These are phyloP conservation scores for Proteles cristata DNA, from an alignment of 2,113 vertebrate genomes.

Conservation along the genomic window DNA sequence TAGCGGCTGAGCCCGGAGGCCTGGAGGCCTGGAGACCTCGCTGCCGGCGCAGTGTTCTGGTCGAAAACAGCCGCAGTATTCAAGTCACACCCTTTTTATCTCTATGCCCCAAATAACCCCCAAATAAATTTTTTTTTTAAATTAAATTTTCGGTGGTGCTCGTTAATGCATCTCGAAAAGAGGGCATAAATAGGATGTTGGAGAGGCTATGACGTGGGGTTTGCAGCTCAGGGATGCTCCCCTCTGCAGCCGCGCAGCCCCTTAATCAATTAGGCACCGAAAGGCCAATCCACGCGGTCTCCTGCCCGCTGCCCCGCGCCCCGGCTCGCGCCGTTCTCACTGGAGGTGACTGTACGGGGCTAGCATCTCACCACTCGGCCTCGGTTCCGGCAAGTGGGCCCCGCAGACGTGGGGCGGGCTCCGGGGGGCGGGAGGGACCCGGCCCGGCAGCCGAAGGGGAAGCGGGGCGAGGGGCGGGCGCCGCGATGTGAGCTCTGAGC, in stretches of 20 bases:
- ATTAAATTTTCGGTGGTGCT: conserved; percentile 1
- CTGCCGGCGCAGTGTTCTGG: neutral
- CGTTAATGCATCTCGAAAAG: neutral
- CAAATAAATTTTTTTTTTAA: neutral
- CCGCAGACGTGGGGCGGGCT: neutral
- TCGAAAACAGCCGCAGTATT: conserved; percentile 30
- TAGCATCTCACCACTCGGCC: neutral
- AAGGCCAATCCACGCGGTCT: neutral
- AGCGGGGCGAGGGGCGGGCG: neutral
- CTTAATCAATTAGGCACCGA: conserved; percentile 41
- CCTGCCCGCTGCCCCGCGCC: neutral
- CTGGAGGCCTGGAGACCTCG: conserved; percentile 37
- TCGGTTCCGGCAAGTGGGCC: neutral
- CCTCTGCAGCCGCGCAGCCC: neutral
- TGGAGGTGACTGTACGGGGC: neutral
- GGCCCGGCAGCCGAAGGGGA: neutral
- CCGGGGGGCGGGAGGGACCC: neutral
- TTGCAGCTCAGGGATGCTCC: conserved; percentile 20
- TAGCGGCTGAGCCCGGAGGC: conserved; percentile 42
- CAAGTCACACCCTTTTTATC: conserved; percentile 40
- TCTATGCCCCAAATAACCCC: neutral
- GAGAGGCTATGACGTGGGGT: neutral
- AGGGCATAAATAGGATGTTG: neutral
- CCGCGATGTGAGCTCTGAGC: neutral
- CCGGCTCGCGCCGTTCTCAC: neutral